Base-by-base conservation (phyloP, 2,113 vertebrate species). In the Pachypanchax playfairii region DNA sequence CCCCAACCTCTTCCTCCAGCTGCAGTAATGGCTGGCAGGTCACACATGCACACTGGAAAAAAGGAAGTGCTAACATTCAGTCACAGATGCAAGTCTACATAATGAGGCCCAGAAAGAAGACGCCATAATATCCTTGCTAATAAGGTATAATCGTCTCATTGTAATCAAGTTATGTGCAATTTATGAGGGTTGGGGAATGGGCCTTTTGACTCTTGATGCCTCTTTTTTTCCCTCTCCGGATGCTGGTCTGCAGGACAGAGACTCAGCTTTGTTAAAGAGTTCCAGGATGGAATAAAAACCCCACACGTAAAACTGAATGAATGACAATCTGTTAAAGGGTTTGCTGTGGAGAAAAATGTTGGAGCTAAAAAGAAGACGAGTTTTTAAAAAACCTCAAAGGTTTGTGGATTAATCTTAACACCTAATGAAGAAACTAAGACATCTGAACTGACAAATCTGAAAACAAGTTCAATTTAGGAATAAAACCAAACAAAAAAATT, bases 91-190 rank as follows among this genome's bases (percentile, higher is more conserved):
- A 48, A 81, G 76, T 39, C 79, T 62, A 68, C 77, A 81, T 86
- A 87, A 89, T 89, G 85, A 88, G 84, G 77, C 83, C 79, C 82
- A 86, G 88, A 83, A 81, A 88, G 88, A 62, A 80, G 83, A 87
- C 68, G 85, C 82, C 84, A 85, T 82, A 81, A 85, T 88, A 89
- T 76, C 85, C 85, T 70, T 82, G 84, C 89, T 91, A 88, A 89
- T 88, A 86, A 88, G 85, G 85, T 88, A 89, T 90, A 90, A 87
- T 90, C 79, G 77, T 87, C 89, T 84, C 85, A 83, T 87, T 88
- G 82, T 90, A 89, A 91, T 85, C 79, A 78, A 80, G 86, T 85
- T 86, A 87, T 60, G 56, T 65, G 78, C 80, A 84, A 86, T 90
- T 90, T 88, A 80, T 71, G 80, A 73, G 77, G 78, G 80, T 77